Evolutionary conservation across 2,113 vertebrate species (phyloP), one percentile per base, ranked within the genome.

Genomic region (Callopanchax toddi): DNA sequence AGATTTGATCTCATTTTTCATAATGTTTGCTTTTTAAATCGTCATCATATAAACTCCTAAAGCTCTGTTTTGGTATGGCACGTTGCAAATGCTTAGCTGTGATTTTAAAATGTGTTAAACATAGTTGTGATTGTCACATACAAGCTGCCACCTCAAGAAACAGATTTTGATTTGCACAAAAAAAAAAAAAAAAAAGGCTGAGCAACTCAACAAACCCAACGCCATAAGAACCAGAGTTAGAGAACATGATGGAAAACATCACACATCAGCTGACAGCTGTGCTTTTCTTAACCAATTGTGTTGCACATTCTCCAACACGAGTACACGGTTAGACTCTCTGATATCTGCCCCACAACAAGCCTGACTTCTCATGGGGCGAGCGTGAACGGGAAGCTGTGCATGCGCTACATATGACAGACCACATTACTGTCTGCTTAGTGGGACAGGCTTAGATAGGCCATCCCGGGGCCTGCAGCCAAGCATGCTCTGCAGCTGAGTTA

Each of bases 321-420:
- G 82, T 75, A 80, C 79, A 73, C 71, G 29, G 70, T 48, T 53
- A 69, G 80, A 74, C 84, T 68, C 74, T 81, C 76, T 50, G 76
- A 83, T 89, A 89, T 92, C 91, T 93, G 90, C 92, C 92, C 86
- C 89, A 92, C 91, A 90, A 92, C 91, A 92, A 87, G 87, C 62
- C 81, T 74, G 77, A 56, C 86, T 86, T 67, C 76, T 86, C 76
- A 70, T 86, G 86, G 82, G 82, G 74, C 26, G 83, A 87, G 82
- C 79, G 65, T 84, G 86, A 85, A 84, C 74, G 75, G 78, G 86
- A 89, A 80, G 84, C 84, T 83, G 83, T 89, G 85, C 82, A 85
- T 89, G 86, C 82, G 71, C 87, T 85, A 89, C 86, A 91, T 91
- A 83, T 93, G 91, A 93, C 91, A 91, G 78, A 83, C 85, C 76